A percentile compares a stretch with the other conserved stretches of the same genome.
Evolutionary conservation across 1,140 invertebrate species (phyloP).

Genomic region (Diorhabda sublineata): DNA sequence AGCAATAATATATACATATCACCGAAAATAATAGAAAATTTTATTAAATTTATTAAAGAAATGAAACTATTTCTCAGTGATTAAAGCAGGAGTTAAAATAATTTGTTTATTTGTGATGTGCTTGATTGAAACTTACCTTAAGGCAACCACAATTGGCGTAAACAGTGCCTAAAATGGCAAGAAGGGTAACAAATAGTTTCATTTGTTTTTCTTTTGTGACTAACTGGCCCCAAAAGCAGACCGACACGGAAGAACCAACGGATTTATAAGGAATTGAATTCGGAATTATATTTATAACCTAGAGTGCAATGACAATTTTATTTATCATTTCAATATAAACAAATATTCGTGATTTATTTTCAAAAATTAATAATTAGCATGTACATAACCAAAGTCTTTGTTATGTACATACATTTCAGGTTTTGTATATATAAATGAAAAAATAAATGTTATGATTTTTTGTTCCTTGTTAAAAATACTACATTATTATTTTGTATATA

Average conservation of each 20-base stretch:
- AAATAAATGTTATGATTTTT: slow-evolving; percentile 1
- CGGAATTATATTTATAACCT: slow-evolving; percentile 11
- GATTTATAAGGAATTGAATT: slow-evolving; percentile 7
- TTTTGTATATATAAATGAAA: background rate
- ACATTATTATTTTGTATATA: too few species aligned
- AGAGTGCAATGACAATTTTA: slow-evolving; percentile 14
- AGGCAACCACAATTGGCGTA: slow-evolving; percentile 14
- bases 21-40: too few species aligned
- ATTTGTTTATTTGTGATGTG: too few species aligned
- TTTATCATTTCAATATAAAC: slow-evolving; percentile 4
- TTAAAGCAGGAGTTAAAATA: too few species aligned
- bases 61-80: too few species aligned
- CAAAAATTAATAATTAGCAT: background rate
- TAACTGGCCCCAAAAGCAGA: slow-evolving; percentile 3
- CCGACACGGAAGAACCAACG: background rate
- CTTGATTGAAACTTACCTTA: slow-evolving; percentile 6
- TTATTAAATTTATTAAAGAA: too few species aligned
- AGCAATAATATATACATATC: too few species aligned
- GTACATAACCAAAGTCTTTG: background rate
- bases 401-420: background rate
- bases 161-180: background rate
- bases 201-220: slow-evolving; percentile 3
- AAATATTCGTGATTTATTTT: slow-evolving; percentile 6
- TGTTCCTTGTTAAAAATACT: too few species aligned
- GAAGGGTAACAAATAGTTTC: slow-evolving; percentile 9